These are phyloP conservation scores for Scrobipalpa costella DNA, from an alignment of 2,888 invertebrate genomes.

Conservation along the genomic window DNA sequence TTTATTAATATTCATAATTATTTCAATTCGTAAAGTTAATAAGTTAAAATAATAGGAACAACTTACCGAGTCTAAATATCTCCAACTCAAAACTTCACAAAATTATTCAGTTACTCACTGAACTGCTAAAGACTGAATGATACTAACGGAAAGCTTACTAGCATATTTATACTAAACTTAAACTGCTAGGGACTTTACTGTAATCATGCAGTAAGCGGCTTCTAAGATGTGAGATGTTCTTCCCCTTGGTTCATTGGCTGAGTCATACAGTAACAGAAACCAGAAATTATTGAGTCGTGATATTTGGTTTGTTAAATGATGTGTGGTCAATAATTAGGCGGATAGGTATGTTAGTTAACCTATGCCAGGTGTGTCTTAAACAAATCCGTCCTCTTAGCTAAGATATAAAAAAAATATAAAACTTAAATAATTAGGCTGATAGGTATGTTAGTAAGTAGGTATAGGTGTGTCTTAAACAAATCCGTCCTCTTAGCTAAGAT, in stretches of 20 bases:
- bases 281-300: background rate
- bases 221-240: background rate
- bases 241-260: background rate
- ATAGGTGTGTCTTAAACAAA: no score
- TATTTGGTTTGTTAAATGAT: no score
- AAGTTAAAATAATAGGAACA: background rate
- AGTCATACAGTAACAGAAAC: background rate
- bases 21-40: no score
- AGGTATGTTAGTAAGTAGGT: no score
- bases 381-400: no score
- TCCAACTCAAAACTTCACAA: background rate
- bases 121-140: background rate
- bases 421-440: no score
- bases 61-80: background rate
- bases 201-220: background rate
- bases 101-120: background rate
- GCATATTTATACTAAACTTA: background rate
- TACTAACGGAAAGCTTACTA: background rate
- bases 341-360: no score
- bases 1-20: no score
- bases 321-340: no score
- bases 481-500: no score
- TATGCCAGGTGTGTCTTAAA: no score
- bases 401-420: no score
- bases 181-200: conserved; percentile 4